Evolutionary conservation across 2,888 invertebrate genomes (phyloP).

Genomic region (Chrysodeixis includens): DNA sequence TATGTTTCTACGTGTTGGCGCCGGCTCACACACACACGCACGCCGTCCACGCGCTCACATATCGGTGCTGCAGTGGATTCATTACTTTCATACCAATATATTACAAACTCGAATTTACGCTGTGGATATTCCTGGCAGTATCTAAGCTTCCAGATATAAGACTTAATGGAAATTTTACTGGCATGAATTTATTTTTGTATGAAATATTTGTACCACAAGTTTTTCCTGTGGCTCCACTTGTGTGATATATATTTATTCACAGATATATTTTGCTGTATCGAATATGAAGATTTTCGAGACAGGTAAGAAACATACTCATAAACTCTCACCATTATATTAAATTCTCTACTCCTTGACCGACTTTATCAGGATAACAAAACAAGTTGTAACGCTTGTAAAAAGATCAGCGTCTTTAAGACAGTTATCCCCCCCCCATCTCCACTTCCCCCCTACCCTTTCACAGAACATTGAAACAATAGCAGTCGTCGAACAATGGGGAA

Average conservation of each 20-base stretch:
- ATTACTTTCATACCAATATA: background rate
- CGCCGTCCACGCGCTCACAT: background rate
- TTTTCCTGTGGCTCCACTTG: too few relatives aligned
- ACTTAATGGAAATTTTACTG: too few relatives aligned
- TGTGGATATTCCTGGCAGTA: too few relatives aligned
- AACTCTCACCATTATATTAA: too few relatives aligned
- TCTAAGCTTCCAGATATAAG: too few relatives aligned
- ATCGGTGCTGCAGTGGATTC: background rate
- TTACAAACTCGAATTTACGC: background rate
- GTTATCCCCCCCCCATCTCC: background rate
- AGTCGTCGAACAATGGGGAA: slow-evolving; percentile 12
- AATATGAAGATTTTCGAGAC: too few relatives aligned
- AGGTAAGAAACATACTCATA: too few relatives aligned
- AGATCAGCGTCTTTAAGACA: background rate
- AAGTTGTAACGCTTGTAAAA: background rate
- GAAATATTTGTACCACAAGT: too few relatives aligned
- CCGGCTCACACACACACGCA: slow-evolving; percentile 5
- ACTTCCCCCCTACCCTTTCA: background rate
- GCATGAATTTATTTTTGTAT: too few relatives aligned
- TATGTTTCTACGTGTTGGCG: background rate
- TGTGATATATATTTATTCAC: too few relatives aligned
- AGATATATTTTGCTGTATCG: too few relatives aligned
- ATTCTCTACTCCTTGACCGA: too few relatives aligned
- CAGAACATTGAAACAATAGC: background rate
- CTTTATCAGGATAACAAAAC: background rate